Base-by-base conservation (phyloP, 2,797 vertebrate species). In the Diceros bicornis region DNA sequence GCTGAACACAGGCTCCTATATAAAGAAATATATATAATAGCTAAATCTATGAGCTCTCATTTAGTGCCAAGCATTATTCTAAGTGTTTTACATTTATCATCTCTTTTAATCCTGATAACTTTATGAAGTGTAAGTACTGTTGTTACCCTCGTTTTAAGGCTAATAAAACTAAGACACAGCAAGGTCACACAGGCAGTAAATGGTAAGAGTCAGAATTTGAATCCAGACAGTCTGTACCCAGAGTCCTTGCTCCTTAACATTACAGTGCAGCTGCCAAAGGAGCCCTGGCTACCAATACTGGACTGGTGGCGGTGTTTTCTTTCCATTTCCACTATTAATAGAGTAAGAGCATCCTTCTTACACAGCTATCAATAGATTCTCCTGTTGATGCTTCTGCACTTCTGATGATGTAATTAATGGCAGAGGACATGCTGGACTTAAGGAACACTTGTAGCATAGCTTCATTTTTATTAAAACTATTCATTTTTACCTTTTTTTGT, bases 401-500 rank as follows among this genome's bases (percentile, higher is more conserved):
- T 75, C 27, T 44, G 17, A 69, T 78, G 57, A 41, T 50, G 2
- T n/a, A 47, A 6, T 55, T 64, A 66, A 59, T 47, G 27, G 25
- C 59, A 69, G 34, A 89, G n/a, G 41, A 75, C 23, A 10, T 17
- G 0, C 4, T 78, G 21, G 12, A n/a, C 52, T 74, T 47, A 32
- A 41, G 47, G 79, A 52, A 44, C 17, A 81, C 55, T 84, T 68
- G 5, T 23, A 20, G 17, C 74, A 86, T 62, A 57, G 21, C 85
- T 95, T 72, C 41, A 81, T 96, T 94, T 93, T 71, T 83, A 64
- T 64, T 75, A 55, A 85, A 94, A 59, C 25, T 57, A 21, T 59
- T 83, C 55, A 29, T 23, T 66, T 75, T 74, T 66, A 12, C 2
- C 29, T 62, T 85, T 72, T 87, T 55, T 84, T 72, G 85, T 72